Conservation (phyloP, 2,888 invertebrate genomes). For the Sabatieria punctata region DNA sequence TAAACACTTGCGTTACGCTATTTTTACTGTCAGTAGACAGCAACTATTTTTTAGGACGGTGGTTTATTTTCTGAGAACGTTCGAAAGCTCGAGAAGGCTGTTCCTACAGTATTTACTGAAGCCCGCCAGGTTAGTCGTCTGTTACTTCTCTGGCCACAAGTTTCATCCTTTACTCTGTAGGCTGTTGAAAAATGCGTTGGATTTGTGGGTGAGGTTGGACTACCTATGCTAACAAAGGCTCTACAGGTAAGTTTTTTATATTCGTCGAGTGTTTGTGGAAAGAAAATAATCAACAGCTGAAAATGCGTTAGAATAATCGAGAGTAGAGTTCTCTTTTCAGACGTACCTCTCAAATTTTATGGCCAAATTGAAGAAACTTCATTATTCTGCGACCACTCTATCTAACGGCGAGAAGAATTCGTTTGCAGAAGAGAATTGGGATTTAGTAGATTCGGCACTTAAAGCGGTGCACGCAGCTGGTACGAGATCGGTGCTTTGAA, state of each 20-base stretch:
- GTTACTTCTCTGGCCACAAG: background rate
- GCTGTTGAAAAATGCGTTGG: constrained; percentile 49
- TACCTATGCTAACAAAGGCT: constrained; percentile 40
- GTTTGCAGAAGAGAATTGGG: constrained; percentile 1
- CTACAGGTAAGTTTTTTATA: constrained; percentile 35
- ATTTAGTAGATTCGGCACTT: background rate
- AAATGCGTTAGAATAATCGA: background rate
- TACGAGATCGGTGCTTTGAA: no score
- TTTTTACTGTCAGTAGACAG: no score
- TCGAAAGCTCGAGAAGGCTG: constrained; percentile 43
- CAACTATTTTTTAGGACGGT: background rate
- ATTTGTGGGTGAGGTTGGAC: constrained; percentile 50
- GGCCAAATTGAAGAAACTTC: background rate
- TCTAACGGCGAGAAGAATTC: background rate
- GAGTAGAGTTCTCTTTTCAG: background rate
- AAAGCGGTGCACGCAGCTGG: background rate
- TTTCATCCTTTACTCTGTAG: constrained; percentile 42
- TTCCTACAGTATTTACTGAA: constrained; percentile 41
- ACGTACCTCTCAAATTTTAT: constrained; percentile 2
- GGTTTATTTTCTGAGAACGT: background rate
- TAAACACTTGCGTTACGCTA: no score
- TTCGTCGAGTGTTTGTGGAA: background rate
- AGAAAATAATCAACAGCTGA: background rate
- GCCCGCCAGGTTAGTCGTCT: constrained; percentile 23
- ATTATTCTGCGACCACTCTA: background rate